Evolutionary conservation across 2,797 vertebrate species (phyloP), one percentile per base, ranked within the genome.

Genomic region (Mus spretus): DNA sequence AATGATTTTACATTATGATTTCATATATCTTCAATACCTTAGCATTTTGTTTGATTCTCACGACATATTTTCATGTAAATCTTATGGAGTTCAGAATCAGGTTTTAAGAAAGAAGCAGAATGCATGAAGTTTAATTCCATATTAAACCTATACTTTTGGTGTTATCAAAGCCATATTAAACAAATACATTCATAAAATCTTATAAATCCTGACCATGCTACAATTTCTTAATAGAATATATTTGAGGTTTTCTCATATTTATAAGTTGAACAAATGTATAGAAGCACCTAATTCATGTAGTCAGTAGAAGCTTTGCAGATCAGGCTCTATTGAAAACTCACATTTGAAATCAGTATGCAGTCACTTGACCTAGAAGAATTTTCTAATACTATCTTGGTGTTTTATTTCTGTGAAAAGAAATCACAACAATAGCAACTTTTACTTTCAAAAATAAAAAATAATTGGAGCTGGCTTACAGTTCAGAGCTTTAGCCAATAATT

Each of bases 41-140:
- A 13, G 13, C 2, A 88, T 50, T 94, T 93, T 65, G 0, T 78
- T 72, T 6, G 13, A 37, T 3, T 80, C 24, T 37, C 2, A 34
- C 24, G 14, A 31, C 28, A 72, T 0, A 77, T 34, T 40, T 79
- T 55, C 22, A 61, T 78, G 28, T 61, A 86, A 92, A 97, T 59
- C 3, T 81, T 89, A 47, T 2, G 37, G 6, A 6, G 67, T 97
- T 88, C 2, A 77, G 4, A 65, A 26, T 81, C 6, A 77, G 34
- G 9, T 67, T 92, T 84, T 92, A 14, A 61, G 24, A 83, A 83
- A 79, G 20, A 40, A 22, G 59, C 44, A 83, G 15, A 80, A 61
- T 79, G 7, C 20, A 83, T 86, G n/a, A 92, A n/a, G 44, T 47
- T 81, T 84, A 72, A 78, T 84, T 6, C 17, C 87, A 91, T 90